Percentiles rank a stretch among this genome's conserved stretches.
phyloP scores from a whole-genome alignment of 2,797 vertebrate species.

The Lophura swinhoii region DNA sequence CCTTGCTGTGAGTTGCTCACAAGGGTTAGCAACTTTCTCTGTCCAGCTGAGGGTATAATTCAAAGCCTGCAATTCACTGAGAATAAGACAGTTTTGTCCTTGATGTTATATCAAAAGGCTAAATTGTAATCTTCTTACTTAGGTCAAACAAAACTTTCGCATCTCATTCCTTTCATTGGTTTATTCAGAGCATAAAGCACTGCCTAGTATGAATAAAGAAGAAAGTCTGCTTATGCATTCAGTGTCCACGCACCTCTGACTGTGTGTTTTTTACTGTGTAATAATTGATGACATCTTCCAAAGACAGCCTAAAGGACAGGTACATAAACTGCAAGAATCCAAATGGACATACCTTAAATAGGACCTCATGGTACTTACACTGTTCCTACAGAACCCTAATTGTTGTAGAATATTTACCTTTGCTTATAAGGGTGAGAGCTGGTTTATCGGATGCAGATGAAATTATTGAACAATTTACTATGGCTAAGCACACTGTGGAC shows the following conservation, averaged over 20 bases:
- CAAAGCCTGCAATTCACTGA: background rate
- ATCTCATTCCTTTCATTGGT: background rate
- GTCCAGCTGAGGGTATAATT: background rate
- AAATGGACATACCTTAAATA: background rate
- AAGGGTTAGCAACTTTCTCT: background rate
- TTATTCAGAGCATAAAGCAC: conserved; percentile 4
- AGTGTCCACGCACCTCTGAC: background rate
- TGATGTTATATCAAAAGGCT: background rate
- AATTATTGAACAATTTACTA: background rate
- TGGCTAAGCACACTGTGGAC: background rate
- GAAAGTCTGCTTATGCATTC: background rate
- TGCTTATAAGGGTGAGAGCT: background rate
- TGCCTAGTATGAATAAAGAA: background rate
- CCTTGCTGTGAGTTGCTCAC: background rate
- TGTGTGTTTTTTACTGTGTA: conserved; percentile 1
- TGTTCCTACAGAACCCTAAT: background rate
- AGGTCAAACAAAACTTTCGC: background rate
- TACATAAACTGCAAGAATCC: background rate
- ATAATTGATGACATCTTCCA: conserved; percentile 15
- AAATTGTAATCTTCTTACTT: background rate
- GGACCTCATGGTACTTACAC: background rate
- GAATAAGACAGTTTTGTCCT: conserved; percentile 1
- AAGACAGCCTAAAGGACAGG: conserved; percentile 23
- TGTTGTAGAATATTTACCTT: conserved; percentile 3
- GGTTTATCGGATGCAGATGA: background rate